Percentiles rank a stretch among this genome's conserved stretches.
Evolutionary conservation across 1,140 invertebrate genomes (phyloP).

Genomic region (Lasioglossum baleicum): DNA sequence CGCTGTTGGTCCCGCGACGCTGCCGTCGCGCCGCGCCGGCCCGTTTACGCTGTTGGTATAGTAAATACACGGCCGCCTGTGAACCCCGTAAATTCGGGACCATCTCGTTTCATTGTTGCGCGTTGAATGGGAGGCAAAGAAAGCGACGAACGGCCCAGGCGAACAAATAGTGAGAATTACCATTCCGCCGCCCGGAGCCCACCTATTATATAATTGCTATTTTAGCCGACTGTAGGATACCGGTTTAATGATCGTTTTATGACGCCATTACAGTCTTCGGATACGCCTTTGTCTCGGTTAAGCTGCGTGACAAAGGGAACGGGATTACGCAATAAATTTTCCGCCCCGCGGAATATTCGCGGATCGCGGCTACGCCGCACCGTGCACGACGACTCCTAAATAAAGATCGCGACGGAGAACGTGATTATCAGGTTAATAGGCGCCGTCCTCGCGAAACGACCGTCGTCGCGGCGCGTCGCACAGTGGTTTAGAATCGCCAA

Average conservation of each 20-base stretch:
- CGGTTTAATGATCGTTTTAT: slow-evolving; percentile 31
- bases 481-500: too few relatives aligned
- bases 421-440: not conserved
- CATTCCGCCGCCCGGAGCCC: not conserved
- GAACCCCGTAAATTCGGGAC: slow-evolving; percentile 6
- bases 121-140: slow-evolving; percentile 1
- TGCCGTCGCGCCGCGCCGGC: not conserved
- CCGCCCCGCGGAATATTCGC: not conserved
- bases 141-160: slow-evolving; percentile 4
- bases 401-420: not conserved
- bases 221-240: slow-evolving; percentile 9
- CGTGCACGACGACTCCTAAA: not conserved
- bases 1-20: not conserved
- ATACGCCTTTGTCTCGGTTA: not conserved
- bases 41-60: slow-evolving; percentile 11
- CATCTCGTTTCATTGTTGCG: slow-evolving; percentile 6
- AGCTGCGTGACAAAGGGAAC: not conserved
- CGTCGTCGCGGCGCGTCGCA: too few relatives aligned
- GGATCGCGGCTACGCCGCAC: not conserved
- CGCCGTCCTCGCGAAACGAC: not conserved
- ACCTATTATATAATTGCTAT: slow-evolving; percentile 20
- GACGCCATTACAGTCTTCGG: slow-evolving; percentile 19
- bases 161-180: slow-evolving; percentile 19
- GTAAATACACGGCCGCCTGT: slow-evolving; percentile 1
- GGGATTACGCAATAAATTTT: slow-evolving; percentile 1